Evolutionary conservation across 2,113 vertebrate species (phyloP).

Genomic region (zebrafish (Danio rerio)): GRCz12tu NC_133179.1:8890001-8890500

Average conservation of each 20-base stretch:
- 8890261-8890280: background rate
- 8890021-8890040: no score
- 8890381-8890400: constrained; percentile 33
- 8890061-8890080: no score
- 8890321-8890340: constrained; percentile 16
- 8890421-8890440: background rate
- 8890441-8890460: background rate
- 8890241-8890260: background rate
- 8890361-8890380: constrained; percentile 18
- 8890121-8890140: no score
- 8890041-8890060: no score
- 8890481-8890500: constrained; percentile 37
- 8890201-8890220: no score
- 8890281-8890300: constrained; percentile 2
- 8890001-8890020: no score
- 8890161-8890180: no score
- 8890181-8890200: no score
- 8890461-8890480: constrained; percentile 12
- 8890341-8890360: constrained; percentile 15
- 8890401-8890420: constrained; percentile 26
- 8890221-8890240: no score
- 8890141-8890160: no score
- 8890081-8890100: no score
- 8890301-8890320: constrained; percentile 38
- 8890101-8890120: no score